Evolutionary conservation across 2,888 invertebrate species (phyloP).

Genomic region (Ferrisia virgata): DNA sequence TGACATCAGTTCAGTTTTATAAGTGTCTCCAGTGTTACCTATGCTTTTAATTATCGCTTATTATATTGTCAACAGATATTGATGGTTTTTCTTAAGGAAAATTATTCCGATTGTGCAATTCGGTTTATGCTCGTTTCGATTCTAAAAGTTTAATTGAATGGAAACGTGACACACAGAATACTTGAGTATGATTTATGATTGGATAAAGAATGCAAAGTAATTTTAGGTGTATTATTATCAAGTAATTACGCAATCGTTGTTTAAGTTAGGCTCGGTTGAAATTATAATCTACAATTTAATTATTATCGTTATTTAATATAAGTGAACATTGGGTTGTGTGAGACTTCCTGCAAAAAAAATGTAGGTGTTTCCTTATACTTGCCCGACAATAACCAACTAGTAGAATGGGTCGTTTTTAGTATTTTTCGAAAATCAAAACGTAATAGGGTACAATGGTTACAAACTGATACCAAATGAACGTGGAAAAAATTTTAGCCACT

Average conservation of each 20-base stretch:
- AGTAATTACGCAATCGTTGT: neutral
- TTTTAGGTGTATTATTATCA: neutral
- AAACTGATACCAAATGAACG: no score
- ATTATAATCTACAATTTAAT: constrained; percentile 20
- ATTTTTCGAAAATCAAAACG: no score
- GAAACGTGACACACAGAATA: no score
- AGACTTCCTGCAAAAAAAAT: neutral
- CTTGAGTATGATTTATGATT: no score
- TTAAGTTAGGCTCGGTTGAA: neutral
- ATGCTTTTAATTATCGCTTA: neutral
- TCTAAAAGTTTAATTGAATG: neutral
- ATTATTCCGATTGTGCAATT: neutral
- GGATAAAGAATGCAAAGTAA: neutral
- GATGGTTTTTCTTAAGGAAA: neutral
- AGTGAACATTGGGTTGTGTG: neutral
- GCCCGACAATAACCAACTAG: no score
- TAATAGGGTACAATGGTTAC: no score
- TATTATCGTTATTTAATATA: neutral
- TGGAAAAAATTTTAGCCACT: no score
- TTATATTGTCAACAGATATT: neutral
- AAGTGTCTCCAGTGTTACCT: no score
- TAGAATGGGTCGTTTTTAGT: no score
- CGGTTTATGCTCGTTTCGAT: no score
- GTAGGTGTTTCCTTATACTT: no score
- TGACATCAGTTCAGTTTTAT: neutral